A percentile compares a stretch with the other conserved stretches of the same genome.
These are phyloP conservation scores for Ommatoiulus sabulosus DNA, from an alignment of 2,888 invertebrate genomes.

Conservation along the genomic window DNA sequence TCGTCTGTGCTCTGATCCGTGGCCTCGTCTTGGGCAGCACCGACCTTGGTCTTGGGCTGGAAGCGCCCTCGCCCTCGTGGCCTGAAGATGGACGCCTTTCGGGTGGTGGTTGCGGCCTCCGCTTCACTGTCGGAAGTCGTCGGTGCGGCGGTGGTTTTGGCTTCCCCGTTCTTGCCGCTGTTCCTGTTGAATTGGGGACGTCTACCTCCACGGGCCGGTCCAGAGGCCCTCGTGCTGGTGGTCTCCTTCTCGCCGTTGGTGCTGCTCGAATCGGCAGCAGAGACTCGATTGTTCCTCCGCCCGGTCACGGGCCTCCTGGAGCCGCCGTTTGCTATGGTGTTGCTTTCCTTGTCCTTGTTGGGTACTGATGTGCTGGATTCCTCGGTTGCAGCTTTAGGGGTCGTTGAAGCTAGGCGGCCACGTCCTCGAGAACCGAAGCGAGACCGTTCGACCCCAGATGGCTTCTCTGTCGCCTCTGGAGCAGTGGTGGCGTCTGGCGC, in stretches of 20 bases:
- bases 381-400: background rate
- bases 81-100: slow-evolving; percentile 42
- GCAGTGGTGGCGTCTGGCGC: background rate
- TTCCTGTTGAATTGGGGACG: slow-evolving; percentile 1
- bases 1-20: background rate
- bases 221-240: background rate
- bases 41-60: slow-evolving; percentile 11
- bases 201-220: slow-evolving; percentile 7
- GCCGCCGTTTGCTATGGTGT: slow-evolving; percentile 44
- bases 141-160: slow-evolving; percentile 24
- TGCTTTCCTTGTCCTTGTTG: slow-evolving; percentile 50
- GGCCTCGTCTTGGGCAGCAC: background rate
- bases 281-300: background rate
- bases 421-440: slow-evolving; percentile 50
- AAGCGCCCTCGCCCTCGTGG: slow-evolving; percentile 55
- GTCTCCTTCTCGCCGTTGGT: background rate
- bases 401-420: background rate
- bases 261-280: background rate
- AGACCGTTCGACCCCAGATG: slow-evolving; percentile 4
- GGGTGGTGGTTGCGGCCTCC: background rate
- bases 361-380: background rate
- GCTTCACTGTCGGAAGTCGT: background rate
- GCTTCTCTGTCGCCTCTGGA: background rate
- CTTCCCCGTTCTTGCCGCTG: background rate
- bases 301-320: background rate